These are phyloP conservation scores for Latrodectus hesperus DNA, from an alignment of 2,888 invertebrate genomes.

Conservation along the genomic window DNA sequence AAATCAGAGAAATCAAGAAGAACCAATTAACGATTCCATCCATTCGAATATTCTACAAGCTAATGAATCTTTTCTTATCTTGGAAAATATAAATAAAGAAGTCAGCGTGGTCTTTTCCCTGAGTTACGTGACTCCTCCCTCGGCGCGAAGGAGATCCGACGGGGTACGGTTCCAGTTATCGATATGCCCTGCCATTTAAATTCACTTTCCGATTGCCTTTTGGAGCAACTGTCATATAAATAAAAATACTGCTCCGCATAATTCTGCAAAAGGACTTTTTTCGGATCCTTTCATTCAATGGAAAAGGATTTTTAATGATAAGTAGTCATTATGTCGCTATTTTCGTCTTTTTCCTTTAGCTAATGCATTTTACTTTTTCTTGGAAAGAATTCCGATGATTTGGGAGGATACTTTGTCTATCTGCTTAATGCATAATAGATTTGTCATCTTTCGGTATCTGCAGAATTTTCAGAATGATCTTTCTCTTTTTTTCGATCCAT, in stretches of 20 bases:
- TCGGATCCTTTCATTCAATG: not conserved
- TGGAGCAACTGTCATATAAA: conserved; percentile 16
- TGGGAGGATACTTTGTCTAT: too few relatives aligned
- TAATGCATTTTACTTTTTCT: too few relatives aligned
- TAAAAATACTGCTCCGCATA: conserved; percentile 9
- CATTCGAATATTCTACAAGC: conserved; percentile 29
- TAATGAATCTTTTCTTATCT: conserved; percentile 40
- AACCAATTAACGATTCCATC: conserved; percentile 23
- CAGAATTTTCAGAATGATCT: too few relatives aligned
- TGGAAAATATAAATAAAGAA: conserved; percentile 2
- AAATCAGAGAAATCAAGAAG: conserved; percentile 11
- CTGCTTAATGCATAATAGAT: too few relatives aligned
- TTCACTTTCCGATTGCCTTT: conserved; percentile 34
- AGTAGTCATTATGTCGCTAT: conserved; percentile 31
- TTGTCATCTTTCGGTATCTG: too few relatives aligned
- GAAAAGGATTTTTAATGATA: conserved; percentile 54
- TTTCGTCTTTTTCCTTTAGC: too few relatives aligned
- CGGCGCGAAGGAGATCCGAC: not conserved
- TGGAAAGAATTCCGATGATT: too few relatives aligned
- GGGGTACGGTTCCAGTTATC: not conserved
- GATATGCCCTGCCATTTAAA: conserved; percentile 38
- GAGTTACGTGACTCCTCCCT: conserved; percentile 7
- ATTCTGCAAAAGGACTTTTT: not conserved
- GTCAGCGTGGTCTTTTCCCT: not conserved
- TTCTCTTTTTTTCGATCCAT: too few relatives aligned